These are phyloP conservation scores for Tanypteryx hageni DNA, from an alignment of 2,888 invertebrate species.

Conservation along the genomic window DNA sequence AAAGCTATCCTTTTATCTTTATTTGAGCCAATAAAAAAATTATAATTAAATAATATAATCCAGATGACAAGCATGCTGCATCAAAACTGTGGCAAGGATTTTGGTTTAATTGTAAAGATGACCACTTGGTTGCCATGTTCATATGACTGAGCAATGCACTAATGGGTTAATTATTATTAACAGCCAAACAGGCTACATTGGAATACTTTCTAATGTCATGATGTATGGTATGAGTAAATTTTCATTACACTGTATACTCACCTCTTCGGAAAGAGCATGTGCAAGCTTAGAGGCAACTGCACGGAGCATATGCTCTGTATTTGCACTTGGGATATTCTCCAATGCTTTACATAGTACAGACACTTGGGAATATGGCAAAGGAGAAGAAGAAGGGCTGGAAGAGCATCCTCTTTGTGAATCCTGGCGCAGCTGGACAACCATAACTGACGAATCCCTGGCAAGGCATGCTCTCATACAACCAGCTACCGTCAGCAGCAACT, in stretches of 20 bases:
- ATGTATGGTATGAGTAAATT: too few species aligned
- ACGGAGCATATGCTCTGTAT: slow-evolving; percentile 89
- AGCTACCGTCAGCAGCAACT: slow-evolving; percentile 91
- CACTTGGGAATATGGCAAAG: slow-evolving; percentile 75
- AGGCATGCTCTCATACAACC: slow-evolving; percentile 86
- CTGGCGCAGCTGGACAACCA: slow-evolving; percentile 74
- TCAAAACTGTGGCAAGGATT: too few species aligned
- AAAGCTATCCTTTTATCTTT: too few species aligned
- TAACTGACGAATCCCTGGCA: slow-evolving; percentile 76
- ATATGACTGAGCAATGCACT: too few species aligned
- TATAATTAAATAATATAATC: too few species aligned
- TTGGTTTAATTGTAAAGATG: too few species aligned
- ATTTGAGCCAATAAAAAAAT: too few species aligned
- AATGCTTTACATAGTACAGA: slow-evolving; percentile 87
- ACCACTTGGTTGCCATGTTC: too few species aligned
- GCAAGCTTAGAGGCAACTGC: slow-evolving; percentile 90
- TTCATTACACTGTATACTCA: slow-evolving; percentile 70
- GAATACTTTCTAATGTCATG: too few species aligned
- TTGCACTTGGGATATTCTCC: slow-evolving; percentile 88
- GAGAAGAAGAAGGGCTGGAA: slow-evolving; percentile 16
- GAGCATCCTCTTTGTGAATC: slow-evolving; percentile 70
- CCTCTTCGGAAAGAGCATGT: slow-evolving; percentile 87
- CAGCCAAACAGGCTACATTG: too few species aligned
- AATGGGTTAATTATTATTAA: too few species aligned
- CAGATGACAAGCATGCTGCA: too few species aligned